Percentiles rank a stretch among this genome's conserved stretches.
Conservation (phyloP, 2,888 invertebrate genomes). For the Spodoptera littoralis region DNA sequence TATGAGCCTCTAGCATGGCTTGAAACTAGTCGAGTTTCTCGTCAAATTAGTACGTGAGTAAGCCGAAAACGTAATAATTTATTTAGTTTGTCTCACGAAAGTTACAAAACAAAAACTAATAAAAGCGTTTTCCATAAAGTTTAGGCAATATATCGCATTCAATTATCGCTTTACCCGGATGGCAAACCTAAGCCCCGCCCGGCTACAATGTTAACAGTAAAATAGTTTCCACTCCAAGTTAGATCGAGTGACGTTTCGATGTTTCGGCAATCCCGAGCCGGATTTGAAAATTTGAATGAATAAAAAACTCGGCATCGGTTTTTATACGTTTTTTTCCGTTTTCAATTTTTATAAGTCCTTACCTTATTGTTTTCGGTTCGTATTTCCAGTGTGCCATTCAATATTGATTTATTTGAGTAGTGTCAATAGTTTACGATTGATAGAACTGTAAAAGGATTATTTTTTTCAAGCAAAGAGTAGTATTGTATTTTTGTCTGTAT, state of each 20-base stretch:
- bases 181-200: constrained; percentile 18
- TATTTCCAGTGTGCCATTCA: constrained; percentile 27
- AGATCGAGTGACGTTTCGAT: constrained; percentile 52
- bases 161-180: constrained; percentile 24
- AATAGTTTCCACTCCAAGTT: constrained; percentile 53
- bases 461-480: background rate
- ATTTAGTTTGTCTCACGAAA: too few relatives aligned
- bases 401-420: constrained; percentile 37
- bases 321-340: constrained; percentile 34
- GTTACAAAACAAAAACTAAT: too few relatives aligned
- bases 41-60: too few relatives aligned
- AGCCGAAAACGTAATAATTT: too few relatives aligned
- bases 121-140: too few relatives aligned
- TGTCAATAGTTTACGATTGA: constrained; percentile 4
- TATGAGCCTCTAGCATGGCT: too few relatives aligned
- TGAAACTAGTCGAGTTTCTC: too few relatives aligned
- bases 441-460: background rate
- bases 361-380: constrained; percentile 47
- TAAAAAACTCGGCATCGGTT: constrained; percentile 39
- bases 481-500: background rate
- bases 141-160: constrained; percentile 8
- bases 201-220: constrained; percentile 17
- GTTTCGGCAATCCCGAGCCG: constrained; percentile 34
- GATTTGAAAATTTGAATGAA: constrained; percentile 54
- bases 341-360: constrained; percentile 41